Evolutionary conservation across 2,888 invertebrate genomes (phyloP), one percentile per base, ranked within the genome.

Genomic region (Brenthis ino): DNA sequence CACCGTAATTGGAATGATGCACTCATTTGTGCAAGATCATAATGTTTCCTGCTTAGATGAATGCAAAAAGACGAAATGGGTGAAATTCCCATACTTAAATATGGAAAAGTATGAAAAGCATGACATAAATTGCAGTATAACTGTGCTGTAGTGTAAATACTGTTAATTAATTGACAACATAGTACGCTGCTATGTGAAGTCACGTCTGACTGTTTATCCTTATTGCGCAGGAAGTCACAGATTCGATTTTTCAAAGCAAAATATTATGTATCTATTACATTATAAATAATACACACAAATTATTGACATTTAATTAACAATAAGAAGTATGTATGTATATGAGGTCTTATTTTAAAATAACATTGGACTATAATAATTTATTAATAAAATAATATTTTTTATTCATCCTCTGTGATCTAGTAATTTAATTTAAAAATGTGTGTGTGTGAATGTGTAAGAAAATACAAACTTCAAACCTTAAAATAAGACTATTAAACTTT

Each of bases 11-110:
- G 66, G 64, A 65, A 63, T 50, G 76, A 76, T 72, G 79, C 70
- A 76, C 79, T 74, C 73, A 70, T 73, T 75, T 70, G 71, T 71
- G 72, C 74, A 71, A 73, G 67, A 64, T 70, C 60, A 66, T 57
- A 56, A 69, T 65, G 63, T 71, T 72, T 68, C 60, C 66, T 71
- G 71, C 57, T 70, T 70, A 61, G 60, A 53, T 56, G 47, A 24
- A 16, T 14, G 11, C 51, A 33, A 20, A 16, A 13, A 50, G 37
- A 14, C 48, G 56, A 60, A 67, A 60, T n/a, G 50, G 56, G 56
- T 56, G 14, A 50, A 56, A 51, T 56, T 20, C 67, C 56, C 51
- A 51, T 67, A 58, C 51, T 28, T 67, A 55, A 33, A 47, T 37
- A 67, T 61, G 47, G 37, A 47, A 33, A 54, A 28, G 43, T n/a